Conservation (phyloP, 2,113 vertebrate genomes). For the Tenrec ecaudatus region DNA sequence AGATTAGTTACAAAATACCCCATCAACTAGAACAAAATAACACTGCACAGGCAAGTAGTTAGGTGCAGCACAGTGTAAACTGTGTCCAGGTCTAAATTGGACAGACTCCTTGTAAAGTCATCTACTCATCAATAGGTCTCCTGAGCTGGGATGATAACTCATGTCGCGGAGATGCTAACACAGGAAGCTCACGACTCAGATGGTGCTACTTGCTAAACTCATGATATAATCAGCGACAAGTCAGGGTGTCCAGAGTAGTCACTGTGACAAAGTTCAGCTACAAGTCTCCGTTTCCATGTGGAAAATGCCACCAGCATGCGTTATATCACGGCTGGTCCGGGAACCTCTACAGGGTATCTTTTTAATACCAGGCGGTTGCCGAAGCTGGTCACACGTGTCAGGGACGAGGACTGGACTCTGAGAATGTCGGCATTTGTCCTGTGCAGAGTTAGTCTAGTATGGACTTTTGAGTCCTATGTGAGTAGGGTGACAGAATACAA, state of each 20-base stretch:
- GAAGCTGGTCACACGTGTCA: neutral
- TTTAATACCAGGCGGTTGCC: neutral
- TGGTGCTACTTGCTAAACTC: neutral
- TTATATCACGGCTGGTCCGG: neutral
- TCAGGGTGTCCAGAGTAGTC: neutral
- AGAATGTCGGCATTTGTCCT: neutral
- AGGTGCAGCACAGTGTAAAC: neutral
- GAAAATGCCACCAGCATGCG: neutral
- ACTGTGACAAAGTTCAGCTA: neutral
- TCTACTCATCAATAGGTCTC: conserved; percentile 12
- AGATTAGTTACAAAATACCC: neutral
- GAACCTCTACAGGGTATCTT: neutral
- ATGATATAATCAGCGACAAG: neutral
- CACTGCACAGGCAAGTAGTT: neutral
- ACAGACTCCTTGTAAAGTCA: too few species aligned
- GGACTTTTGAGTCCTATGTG: neutral
- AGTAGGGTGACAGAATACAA: neutral
- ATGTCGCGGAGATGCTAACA: neutral
- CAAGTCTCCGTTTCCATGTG: neutral
- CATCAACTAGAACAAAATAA: neutral
- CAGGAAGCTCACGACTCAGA: conserved; percentile 4
- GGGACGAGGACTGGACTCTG: neutral
- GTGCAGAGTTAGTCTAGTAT: neutral
- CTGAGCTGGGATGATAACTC: neutral
- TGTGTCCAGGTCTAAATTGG: neutral